phyloP scores from a whole-genome alignment of 2,113 vertebrate genomes.

The Buteo buteo region DNA sequence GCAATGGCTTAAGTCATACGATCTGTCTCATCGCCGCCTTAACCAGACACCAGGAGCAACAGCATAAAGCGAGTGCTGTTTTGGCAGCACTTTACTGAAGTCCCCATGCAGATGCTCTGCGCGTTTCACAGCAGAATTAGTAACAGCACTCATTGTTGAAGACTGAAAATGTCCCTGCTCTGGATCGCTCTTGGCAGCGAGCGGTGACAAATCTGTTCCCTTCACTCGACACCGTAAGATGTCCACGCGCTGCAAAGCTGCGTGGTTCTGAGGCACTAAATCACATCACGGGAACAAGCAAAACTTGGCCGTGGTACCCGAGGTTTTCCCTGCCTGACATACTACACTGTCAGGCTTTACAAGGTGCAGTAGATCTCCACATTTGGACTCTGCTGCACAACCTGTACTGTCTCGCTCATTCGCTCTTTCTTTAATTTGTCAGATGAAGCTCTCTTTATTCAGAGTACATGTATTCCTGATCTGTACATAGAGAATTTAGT shows the following conservation, averaged over 20 bases:
- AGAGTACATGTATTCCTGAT: conserved; percentile 33
- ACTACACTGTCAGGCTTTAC: conserved; percentile 9
- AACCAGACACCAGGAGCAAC: conserved; percentile 64
- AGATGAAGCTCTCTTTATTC: conserved; percentile 23
- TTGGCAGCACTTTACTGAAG: conserved; percentile 71
- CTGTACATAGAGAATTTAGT: conserved; percentile 20
- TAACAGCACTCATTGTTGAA: conserved; percentile 56
- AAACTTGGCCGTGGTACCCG: conserved; percentile 1
- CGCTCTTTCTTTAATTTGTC: not conserved
- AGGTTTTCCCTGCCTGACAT: conserved; percentile 26
- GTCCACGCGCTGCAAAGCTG: not conserved
- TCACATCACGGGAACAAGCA: conserved; percentile 5
- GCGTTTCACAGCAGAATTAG: conserved; percentile 71
- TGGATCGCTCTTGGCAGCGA: conserved; percentile 3
- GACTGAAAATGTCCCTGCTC: conserved; percentile 54
- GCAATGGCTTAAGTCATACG: conserved; percentile 73
- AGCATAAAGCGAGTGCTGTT: conserved; percentile 69
- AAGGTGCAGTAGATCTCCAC: conserved; percentile 19
- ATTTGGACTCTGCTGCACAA: not conserved
- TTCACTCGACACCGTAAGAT: conserved; percentile 42
- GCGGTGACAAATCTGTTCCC: conserved; percentile 64
- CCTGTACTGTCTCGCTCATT: not conserved
- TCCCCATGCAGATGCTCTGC: conserved; percentile 72
- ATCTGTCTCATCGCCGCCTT: conserved; percentile 71
- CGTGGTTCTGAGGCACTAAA: not conserved